These are phyloP conservation scores for Prionailurus viverrinus DNA, from an alignment of 2,113 vertebrate species.

Conservation along the genomic window DNA sequence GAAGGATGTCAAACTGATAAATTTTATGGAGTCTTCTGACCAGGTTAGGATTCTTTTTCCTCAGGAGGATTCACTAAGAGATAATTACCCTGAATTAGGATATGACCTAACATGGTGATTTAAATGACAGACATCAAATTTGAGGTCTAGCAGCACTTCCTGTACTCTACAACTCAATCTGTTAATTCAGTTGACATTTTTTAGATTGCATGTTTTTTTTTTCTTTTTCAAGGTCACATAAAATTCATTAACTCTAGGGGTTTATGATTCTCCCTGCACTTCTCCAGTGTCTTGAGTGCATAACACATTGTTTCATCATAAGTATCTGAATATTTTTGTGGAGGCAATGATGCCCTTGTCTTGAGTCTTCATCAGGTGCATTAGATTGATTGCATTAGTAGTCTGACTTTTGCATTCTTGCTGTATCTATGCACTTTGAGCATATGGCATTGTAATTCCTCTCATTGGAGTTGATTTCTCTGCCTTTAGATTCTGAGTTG, in stretches of 20 bases:
- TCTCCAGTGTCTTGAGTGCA: not conserved
- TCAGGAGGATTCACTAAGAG: not conserved
- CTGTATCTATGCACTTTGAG: not conserved
- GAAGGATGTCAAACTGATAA: not conserved
- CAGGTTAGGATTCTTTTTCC: not conserved
- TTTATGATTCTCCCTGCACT: not conserved
- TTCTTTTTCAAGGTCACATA: not conserved
- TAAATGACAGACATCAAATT: not conserved
- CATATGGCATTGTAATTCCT: conserved; percentile 15
- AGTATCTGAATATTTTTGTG: not conserved
- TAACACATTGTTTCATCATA: not conserved
- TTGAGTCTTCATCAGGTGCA: not conserved
- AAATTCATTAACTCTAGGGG: not conserved
- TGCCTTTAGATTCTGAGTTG: conserved; percentile 2
- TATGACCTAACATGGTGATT: not conserved
- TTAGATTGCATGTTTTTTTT: not conserved
- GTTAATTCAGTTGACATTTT: not conserved
- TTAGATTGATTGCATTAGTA: not conserved
- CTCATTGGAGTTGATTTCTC: not conserved
- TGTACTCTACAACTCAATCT: not conserved
- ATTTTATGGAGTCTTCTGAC: not conserved
- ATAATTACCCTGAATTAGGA: not conserved
- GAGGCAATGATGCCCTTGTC: not conserved
- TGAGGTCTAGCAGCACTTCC: not conserved
- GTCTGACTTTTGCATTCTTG: not conserved